Evolutionary conservation across 2,888 invertebrate genomes (phyloP).

Genomic region (Oligia fasciuncula): DNA sequence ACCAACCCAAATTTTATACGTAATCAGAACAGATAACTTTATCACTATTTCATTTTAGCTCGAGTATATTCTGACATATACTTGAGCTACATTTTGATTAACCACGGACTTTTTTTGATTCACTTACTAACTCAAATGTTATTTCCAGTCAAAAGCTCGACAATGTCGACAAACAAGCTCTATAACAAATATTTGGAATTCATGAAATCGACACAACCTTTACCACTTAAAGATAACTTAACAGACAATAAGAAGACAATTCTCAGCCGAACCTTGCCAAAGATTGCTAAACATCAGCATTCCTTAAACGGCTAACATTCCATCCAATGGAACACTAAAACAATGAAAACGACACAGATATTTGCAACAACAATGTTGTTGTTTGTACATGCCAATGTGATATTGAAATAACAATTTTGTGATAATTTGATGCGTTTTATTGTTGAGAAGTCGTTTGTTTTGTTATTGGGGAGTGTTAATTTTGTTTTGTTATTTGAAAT

Average conservation of each 20-base stretch:
- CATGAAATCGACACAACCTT: constrained; percentile 39
- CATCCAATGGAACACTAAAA: constrained; percentile 46
- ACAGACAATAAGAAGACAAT: constrained; percentile 51
- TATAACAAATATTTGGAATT: constrained; percentile 31
- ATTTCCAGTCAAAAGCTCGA: neutral
- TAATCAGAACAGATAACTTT: neutral
- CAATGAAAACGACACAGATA: constrained; percentile 50
- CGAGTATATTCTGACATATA: neutral
- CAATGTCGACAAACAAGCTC: constrained; percentile 14
- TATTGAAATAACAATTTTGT: constrained; percentile 26
- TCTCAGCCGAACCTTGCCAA: constrained; percentile 36
- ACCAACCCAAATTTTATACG: neutral
- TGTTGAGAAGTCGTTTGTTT: neutral
- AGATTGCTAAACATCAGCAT: constrained; percentile 60
- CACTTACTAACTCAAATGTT: neutral
- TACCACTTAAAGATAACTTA: constrained; percentile 33
- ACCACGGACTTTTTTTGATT: neutral
- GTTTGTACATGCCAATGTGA: constrained; percentile 20
- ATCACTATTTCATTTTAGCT: neutral
- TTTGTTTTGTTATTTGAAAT: constrained; percentile 4
- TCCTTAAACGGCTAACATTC: constrained; percentile 53
- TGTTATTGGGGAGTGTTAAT: neutral
- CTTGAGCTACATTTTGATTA: neutral
- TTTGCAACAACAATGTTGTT: constrained; percentile 46
- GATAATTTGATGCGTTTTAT: constrained; percentile 25